These are phyloP conservation scores for Melangyna quadrimaculata DNA, from an alignment of 2,888 invertebrate genomes.

Conservation along the genomic window DNA sequence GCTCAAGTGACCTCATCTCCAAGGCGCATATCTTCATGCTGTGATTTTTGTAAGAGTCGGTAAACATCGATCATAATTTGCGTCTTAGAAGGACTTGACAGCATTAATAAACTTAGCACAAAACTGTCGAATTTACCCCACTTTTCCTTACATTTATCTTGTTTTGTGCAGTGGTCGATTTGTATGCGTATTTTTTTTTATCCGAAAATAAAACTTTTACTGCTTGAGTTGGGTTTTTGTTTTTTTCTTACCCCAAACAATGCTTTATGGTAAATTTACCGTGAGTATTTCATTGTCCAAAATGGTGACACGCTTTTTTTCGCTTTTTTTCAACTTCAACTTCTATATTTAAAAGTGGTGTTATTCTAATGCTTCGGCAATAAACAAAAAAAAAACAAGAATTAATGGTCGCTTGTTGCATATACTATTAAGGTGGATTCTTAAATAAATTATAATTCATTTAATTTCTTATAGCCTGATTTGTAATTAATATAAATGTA, in stretches of 20 bases:
- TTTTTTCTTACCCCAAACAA: not conserved
- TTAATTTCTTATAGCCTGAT: constrained; percentile 32
- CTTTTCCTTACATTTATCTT: not conserved
- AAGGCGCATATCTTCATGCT: no score
- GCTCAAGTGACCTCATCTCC: no score
- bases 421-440: not conserved
- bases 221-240: not conserved
- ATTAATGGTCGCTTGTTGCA: not conserved
- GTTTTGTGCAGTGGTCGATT: constrained; percentile 34
- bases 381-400: not conserved
- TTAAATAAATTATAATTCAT: not conserved
- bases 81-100: no score
- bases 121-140: not conserved
- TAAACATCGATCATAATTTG: no score
- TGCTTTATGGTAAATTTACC: constrained; percentile 21
- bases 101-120: no score
- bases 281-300: constrained; percentile 22
- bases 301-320: constrained; percentile 50
- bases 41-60: no score
- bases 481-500: constrained; percentile 40
- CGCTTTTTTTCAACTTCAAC: not conserved
- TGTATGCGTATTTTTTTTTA: constrained; percentile 50
- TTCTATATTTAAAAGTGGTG: not conserved
- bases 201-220: constrained; percentile 27
- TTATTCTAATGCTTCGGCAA: not conserved